Evolutionary conservation across 2,888 invertebrate genomes (phyloP), one percentile per base, ranked within the genome.

Genomic region (Scrobipalpa costella): DNA sequence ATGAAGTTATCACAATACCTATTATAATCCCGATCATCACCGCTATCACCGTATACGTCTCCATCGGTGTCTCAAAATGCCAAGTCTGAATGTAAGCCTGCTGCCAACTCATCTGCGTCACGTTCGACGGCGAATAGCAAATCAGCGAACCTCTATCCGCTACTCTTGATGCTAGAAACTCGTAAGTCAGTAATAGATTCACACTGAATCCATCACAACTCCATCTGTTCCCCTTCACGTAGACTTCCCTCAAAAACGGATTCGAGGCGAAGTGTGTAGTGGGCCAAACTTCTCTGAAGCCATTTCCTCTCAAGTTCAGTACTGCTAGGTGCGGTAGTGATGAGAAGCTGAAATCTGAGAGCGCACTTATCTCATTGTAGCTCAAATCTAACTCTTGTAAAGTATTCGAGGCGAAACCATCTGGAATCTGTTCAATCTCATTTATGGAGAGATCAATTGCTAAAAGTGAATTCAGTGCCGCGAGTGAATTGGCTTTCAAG

Each of bases 211-310:
- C 96, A 64, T 95, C 94, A 75, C 96, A 96, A 68, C 93, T 92
- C 96, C 96, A 96, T 1, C 95, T 94, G 86, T 96, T 96, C 70
- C 95, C 95, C 47, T 93, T 93, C 71, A 96, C 83, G 73, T 92
- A 86, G 34, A 96, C 84, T 73, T 91, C 89, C 71, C 90, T 87
- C 70, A 95, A 85, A 77, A 91, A 92, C 36, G 90, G 86, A 77
- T 94, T 95, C 63, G 91, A 90, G 60, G 91, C 85, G 76, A 96
- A 95, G 76, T 92, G 92, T 66, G 91, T 88, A 1, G 92, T 88
- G 2, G 93, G 86, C 81, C 95, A 93, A 27, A 93, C 93, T 64
- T 93, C 93, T 11, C 93, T 94, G 66, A 96, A 90, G 44, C 94
- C 93, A 77, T 96, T 96, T 57, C 95, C 95, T 78, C 94, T 94